Base-by-base conservation (phyloP, 2,797 vertebrate genomes). In the Smutsia temminckii region DNA sequence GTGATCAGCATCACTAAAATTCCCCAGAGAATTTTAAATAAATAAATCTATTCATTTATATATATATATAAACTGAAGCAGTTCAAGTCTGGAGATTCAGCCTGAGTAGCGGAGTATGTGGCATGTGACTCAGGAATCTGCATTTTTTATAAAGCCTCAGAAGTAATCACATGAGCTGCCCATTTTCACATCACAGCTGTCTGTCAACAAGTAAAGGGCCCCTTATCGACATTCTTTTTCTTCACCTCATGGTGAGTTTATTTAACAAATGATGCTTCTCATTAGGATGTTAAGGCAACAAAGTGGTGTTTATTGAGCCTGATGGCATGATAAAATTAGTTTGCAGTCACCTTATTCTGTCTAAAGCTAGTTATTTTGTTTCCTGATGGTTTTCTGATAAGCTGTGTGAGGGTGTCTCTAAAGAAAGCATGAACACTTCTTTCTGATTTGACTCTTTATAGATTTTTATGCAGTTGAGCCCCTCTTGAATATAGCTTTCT, bases 181-280 rank as follows among this genome's bases (percentile, higher is more conserved):
- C 55, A 27, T 37, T 55, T n/a, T 89, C 37, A 32, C 51, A 18
- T 46, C 75, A 11, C 49, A 34, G 55, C 93, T 51, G 3, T 74
- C 93, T 74, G n/a, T 87, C 51, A 84, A 20, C 75, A 80, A 63
- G 74, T 42, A 17, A 84, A 72, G 27, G 21, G 27, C 34, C 27
- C n/a, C 88, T 23, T 37, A 25, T 1, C 69, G 83, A 85, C 59
- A 27, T 8, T 34, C 42, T 64, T 61, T 42, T 27, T 79, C 85
- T 57, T 79, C 85, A 64, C 64, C 27, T 55, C 16, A 85, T 32
- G 17, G 71, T 81, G 81, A 85, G 84, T 81, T 95, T 92, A 92
- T 61, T 53, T 68, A 92, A 84, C 81, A 84, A 90, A 85, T 64
- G 6, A 25, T 49, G 20, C 20, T 51, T 87, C 68, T 85, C 74